Percentiles rank a stretch among this genome's conserved stretches.
phyloP scores from a whole-genome alignment of 2,113 vertebrate species.

The Aplodontia rufa region DNA sequence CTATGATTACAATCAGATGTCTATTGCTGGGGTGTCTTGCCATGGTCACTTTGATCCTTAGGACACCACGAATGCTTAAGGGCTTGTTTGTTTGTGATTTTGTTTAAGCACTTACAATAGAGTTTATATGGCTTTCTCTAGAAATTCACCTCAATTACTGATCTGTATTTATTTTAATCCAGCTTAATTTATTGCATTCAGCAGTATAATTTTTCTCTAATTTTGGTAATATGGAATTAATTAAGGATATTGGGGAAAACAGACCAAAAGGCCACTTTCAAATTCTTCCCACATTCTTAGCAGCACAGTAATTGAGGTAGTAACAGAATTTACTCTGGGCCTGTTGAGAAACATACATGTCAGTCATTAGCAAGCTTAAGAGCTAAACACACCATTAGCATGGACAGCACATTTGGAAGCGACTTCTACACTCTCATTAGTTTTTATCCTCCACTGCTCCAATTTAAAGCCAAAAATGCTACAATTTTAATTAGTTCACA shows the following conservation, averaged over 20 bases:
- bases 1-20: background rate
- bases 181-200: background rate
- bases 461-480: background rate
- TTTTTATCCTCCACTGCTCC: background rate
- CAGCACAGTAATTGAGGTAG: background rate
- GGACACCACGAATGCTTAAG: background rate
- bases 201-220: background rate
- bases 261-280: background rate
- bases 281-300: background rate
- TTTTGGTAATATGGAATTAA: background rate
- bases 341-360: background rate
- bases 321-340: constrained; percentile 9
- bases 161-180: background rate
- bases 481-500: constrained; percentile 34
- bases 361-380: constrained; percentile 42
- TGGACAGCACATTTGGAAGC: constrained; percentile 14
- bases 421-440: background rate
- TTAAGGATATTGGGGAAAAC: constrained; percentile 5
- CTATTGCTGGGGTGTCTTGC: background rate
- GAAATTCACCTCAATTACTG: background rate
- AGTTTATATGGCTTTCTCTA: background rate
- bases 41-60: background rate
- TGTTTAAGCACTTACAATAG: background rate
- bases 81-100: background rate
- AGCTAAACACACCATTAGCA: constrained; percentile 39